A percentile compares a stretch with the other conserved stretches of the same genome.
phyloP scores from a whole-genome alignment of 1,140 invertebrate genomes.

The Drosophila quadrilineata region DNA sequence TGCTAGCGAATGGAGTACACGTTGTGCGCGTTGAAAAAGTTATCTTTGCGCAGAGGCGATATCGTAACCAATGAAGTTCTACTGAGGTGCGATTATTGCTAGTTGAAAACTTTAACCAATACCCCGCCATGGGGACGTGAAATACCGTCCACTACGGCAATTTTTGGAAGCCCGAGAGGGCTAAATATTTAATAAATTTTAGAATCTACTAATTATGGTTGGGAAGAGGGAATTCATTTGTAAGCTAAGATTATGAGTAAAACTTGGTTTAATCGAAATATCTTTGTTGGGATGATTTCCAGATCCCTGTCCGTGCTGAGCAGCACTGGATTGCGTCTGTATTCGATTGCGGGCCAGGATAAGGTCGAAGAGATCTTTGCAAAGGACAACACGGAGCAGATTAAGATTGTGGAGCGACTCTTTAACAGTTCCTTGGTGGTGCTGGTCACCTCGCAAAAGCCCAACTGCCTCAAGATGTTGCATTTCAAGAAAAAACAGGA shows the following conservation, averaged over 20 bases:
- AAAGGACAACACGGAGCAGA: slow-evolving; percentile 76
- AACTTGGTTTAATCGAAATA: not conserved
- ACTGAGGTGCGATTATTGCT: slow-evolving; percentile 81
- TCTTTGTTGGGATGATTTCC: not conserved
- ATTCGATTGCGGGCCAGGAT: slow-evolving; percentile 63
- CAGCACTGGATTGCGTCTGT: slow-evolving; percentile 63
- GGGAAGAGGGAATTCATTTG: too few species aligned
- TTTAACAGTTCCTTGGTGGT: slow-evolving; percentile 80
- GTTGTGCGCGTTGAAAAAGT: not conserved
- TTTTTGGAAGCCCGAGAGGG: slow-evolving; percentile 88
- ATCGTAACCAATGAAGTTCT: slow-evolving; percentile 91
- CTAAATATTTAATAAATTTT: slow-evolving; percentile 53
- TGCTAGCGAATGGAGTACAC: slow-evolving; percentile 16
- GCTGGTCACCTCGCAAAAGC: slow-evolving; percentile 75
- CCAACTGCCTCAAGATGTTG: slow-evolving; percentile 86
- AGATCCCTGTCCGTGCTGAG: slow-evolving; percentile 73
- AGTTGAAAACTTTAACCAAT: slow-evolving; percentile 88
- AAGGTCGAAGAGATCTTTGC: slow-evolving; percentile 79
- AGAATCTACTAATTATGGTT: not conserved
- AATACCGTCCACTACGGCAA: slow-evolving; percentile 94
- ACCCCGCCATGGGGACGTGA: slow-evolving; percentile 95
- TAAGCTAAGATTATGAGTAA: too few species aligned
- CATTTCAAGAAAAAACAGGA: slow-evolving; percentile 99
- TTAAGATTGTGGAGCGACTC: slow-evolving; percentile 76
- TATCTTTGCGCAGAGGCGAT: slow-evolving; percentile 85